Evolutionary conservation across 1,140 invertebrate species (phyloP).

Genomic region (Lasioglossum baleicum): DNA sequence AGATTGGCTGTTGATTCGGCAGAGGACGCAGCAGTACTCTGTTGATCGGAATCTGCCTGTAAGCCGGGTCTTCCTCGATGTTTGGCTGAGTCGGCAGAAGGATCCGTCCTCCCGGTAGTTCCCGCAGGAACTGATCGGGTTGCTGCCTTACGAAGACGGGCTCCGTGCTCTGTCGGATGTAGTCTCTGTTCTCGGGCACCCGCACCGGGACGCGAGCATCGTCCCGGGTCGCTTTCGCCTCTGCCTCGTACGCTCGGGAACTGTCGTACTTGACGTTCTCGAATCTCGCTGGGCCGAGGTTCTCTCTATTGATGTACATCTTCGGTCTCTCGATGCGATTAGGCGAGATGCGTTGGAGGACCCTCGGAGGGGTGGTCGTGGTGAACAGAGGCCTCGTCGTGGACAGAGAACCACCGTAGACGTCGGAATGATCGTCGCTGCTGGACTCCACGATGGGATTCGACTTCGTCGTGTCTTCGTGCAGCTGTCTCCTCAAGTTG

Average conservation of each 20-base stretch:
- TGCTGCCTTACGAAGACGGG: conserved; percentile 71
- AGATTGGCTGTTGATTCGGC: conserved; percentile 65
- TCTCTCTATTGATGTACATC: conserved; percentile 75
- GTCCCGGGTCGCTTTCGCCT: conserved; percentile 61
- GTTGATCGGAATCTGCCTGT: conserved; percentile 66
- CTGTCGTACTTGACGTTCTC: conserved; percentile 69
- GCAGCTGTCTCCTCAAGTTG: conserved; percentile 81
- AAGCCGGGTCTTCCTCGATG: conserved; percentile 68
- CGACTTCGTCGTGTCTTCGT: conserved; percentile 75
- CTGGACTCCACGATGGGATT: conserved; percentile 63
- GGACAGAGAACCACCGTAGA: conserved; percentile 83
- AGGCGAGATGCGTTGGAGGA: conserved; percentile 69
- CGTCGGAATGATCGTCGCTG: conserved; percentile 83
- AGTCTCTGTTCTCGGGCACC: conserved; percentile 66
- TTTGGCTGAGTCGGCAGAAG: conserved; percentile 61
- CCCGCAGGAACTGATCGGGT: conserved; percentile 67
- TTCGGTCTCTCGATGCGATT: conserved; percentile 71
- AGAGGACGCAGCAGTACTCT: conserved; percentile 69
- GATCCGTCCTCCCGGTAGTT: conserved; percentile 66
- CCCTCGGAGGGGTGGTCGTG: conserved; percentile 79
- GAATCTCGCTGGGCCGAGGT: conserved; percentile 77
- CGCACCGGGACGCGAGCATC: conserved; percentile 66
- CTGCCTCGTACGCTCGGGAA: conserved; percentile 60
- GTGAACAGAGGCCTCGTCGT: conserved; percentile 85
- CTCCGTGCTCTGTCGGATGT: conserved; percentile 66